These are phyloP conservation scores for Acipenser oxyrinchus DNA, from an alignment of 2,797 vertebrate species.

Conservation along the genomic window DNA sequence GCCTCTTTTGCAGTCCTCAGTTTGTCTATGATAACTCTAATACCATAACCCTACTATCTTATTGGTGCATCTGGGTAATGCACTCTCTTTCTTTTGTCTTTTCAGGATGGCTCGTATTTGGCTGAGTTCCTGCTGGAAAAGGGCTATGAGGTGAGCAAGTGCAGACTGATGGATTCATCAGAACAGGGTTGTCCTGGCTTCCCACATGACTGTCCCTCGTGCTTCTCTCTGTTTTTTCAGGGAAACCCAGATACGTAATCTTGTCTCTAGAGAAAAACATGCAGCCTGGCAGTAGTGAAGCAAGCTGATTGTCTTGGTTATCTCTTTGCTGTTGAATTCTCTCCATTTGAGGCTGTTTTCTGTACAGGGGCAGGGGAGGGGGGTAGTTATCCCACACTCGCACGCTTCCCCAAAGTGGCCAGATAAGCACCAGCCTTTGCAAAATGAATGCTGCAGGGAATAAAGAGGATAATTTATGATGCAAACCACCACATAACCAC, in stretches of 20 bases:
- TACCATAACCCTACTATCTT: too few species aligned
- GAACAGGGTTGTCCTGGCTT: conserved; percentile 42
- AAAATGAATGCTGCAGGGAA: conserved; percentile 34
- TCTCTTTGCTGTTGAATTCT: conserved; percentile 49
- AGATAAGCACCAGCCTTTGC: conserved; percentile 51
- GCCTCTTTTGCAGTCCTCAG: too few species aligned
- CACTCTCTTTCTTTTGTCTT: conserved; percentile 44
- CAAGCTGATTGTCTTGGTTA: conserved; percentile 66
- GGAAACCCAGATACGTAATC: conserved; percentile 82
- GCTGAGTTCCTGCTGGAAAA: conserved; percentile 93
- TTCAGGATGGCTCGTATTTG: conserved; percentile 97
- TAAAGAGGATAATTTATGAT: conserved; percentile 47
- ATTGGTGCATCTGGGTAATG: conserved; percentile 28
- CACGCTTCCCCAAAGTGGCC: conserved; percentile 44
- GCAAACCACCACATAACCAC: conserved; percentile 28
- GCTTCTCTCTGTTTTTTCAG: conserved; percentile 64
- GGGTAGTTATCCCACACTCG: conserved; percentile 20
- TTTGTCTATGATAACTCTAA: too few species aligned
- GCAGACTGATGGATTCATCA: conserved; percentile 32
- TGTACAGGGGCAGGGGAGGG: neutral
- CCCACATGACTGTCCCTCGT: conserved; percentile 47
- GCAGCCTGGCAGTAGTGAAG: conserved; percentile 44
- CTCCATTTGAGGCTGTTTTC: conserved; percentile 28
- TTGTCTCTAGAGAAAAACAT: conserved; percentile 50
- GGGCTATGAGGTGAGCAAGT: conserved; percentile 90